These are phyloP conservation scores for Endomychus coccineus DNA, from an alignment of 2,888 invertebrate species.

Conservation along the genomic window DNA sequence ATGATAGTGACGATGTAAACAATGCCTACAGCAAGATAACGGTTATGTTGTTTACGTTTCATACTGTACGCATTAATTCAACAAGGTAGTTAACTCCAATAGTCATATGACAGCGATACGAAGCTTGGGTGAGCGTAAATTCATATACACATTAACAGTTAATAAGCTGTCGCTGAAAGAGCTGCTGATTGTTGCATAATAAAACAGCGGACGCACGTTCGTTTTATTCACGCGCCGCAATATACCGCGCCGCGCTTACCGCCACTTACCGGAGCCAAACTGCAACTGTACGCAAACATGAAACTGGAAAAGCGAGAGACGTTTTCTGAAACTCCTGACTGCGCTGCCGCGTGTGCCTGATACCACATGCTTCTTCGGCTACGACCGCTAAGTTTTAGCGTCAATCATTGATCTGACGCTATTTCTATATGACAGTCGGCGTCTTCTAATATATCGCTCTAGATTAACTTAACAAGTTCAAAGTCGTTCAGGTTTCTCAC, in stretches of 20 bases:
- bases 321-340: slow-evolving; percentile 30
- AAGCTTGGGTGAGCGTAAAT: no score
- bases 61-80: slow-evolving; percentile 18
- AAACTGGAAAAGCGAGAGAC: slow-evolving; percentile 27
- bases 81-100: no score
- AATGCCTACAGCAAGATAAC: slow-evolving; percentile 50
- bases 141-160: no score
- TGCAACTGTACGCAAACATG: slow-evolving; percentile 36
- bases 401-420: slow-evolving; percentile 38
- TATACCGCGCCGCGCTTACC: slow-evolving; percentile 18
- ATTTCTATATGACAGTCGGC: slow-evolving; percentile 36
- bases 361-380: slow-evolving; percentile 35
- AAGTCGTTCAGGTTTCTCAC: no score
- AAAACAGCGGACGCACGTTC: slow-evolving; percentile 13
- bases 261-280: slow-evolving; percentile 30
- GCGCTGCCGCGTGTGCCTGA: slow-evolving; percentile 34
- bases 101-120: no score
- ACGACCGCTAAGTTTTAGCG: slow-evolving; percentile 31
- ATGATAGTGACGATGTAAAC: slow-evolving; percentile 55
- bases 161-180: no score
- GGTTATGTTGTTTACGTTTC: slow-evolving; percentile 37
- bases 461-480: no score
- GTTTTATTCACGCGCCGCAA: slow-evolving; percentile 12
- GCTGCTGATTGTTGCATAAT: slow-evolving; percentile 11
- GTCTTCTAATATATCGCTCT: no score